Evolutionary conservation across 2,797 vertebrate species (phyloP), one percentile per base, ranked within the genome.

Genomic region (Notoglanidium macrostoma): DNA sequence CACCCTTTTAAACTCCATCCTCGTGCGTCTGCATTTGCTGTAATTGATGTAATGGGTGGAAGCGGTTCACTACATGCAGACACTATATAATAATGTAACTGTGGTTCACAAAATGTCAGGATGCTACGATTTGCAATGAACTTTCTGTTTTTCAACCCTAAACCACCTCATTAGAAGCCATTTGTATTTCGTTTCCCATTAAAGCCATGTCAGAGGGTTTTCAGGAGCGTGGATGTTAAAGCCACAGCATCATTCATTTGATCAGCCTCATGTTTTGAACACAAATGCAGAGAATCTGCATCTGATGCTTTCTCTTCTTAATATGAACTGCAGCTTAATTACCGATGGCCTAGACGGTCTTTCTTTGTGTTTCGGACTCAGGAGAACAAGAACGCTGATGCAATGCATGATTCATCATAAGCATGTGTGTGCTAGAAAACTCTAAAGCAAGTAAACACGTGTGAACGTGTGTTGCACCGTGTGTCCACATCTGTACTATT

Each of bases 341-440:
- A 86, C 80, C 73, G 76, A 78, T 70, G 15, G 44, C 63, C 26
- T 85, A 85, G 21, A 84, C 29, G 3, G 68, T 84, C 51, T 80
- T 83, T 32, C 44, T 81, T 86, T n/a, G 68, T 84, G 72, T 79
- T 86, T 88, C 11, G 67, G 46, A 84, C 19, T 67, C n/a, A 54
- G 84, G 57, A 55, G 83, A 46, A 67, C 82, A 76, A 88, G 57
- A 55, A 85, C 51, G 74, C 68, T 85, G 84, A 88, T 68, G 78
- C 87, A 83, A 88, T 88, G 70, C 70, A 68, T 83, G 87, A 88
- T 80, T 85, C 83, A 85, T 80, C 29, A 80, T 14, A 35, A 32
- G 87, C 55, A 2, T 0, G 63, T 46, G 29, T 40, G 23, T 32
- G 59, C 77, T 46, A 32, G 29, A 85, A 77, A 85, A 46, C 63